Evolutionary conservation across 2,888 invertebrate species (phyloP).

Genomic region (Eupithecia centaureata): DNA sequence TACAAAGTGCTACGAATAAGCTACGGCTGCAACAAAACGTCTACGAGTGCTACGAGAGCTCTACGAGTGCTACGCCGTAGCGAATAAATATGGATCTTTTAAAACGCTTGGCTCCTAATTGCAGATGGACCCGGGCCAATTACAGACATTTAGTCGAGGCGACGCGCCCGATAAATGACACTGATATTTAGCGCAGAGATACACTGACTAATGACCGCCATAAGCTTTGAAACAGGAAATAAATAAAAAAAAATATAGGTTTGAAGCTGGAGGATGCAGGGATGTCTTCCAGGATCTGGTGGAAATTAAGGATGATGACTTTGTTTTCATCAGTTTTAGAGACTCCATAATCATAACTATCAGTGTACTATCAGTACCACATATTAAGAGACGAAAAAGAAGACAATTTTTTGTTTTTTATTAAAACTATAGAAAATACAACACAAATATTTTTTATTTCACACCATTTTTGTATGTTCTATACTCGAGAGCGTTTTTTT

Average conservation of each 20-base stretch:
- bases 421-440: too few relatives aligned
- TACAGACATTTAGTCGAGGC: slow-evolving; percentile 69
- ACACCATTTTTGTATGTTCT: too few relatives aligned
- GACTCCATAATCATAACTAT: too few relatives aligned
- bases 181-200: slow-evolving; percentile 58
- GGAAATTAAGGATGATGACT: neutral
- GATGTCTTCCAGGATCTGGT: neutral
- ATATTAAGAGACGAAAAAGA: too few relatives aligned
- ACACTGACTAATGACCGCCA: slow-evolving; percentile 57
- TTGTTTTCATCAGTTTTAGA: too few relatives aligned
- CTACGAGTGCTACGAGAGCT: slow-evolving; percentile 15
- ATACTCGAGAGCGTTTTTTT: too few relatives aligned
- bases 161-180: slow-evolving; percentile 68
- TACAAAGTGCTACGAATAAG: neutral
- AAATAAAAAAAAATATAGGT: neutral
- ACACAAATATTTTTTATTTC: too few relatives aligned
- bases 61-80: slow-evolving; percentile 49
- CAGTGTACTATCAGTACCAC: too few relatives aligned
- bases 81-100: slow-evolving; percentile 80
- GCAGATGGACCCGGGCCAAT: slow-evolving; percentile 81
- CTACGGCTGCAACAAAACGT: neutral
- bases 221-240: slow-evolving; percentile 40
- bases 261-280: too few relatives aligned
- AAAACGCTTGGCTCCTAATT: slow-evolving; percentile 76
- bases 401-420: too few relatives aligned